A percentile compares a stretch with the other conserved stretches of the same genome.
Evolutionary conservation across 2,888 invertebrate species (phyloP).

Genomic region (Cataglyphis altisquamis): DNA sequence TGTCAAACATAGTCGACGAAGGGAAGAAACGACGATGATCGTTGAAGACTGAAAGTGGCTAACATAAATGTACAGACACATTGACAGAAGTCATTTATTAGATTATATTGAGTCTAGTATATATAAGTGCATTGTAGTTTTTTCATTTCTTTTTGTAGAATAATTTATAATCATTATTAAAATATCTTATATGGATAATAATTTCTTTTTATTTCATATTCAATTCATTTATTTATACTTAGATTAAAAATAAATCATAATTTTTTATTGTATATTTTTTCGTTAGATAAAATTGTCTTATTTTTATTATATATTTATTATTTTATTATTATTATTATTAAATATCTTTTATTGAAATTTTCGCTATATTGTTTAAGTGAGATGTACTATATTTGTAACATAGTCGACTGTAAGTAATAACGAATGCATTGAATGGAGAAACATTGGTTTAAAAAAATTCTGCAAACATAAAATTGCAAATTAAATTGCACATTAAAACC

Average conservation of each 20-base stretch:
- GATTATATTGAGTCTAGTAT: background rate
- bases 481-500: slow-evolving; percentile 32
- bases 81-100: slow-evolving; percentile 60
- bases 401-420: background rate
- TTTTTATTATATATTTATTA: background rate
- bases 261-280: too few relatives aligned
- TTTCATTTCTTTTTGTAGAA: background rate
- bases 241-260: background rate
- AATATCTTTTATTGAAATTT: background rate
- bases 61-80: slow-evolving; percentile 33
- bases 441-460: slow-evolving; percentile 29
- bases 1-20: background rate
- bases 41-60: slow-evolving; percentile 69
- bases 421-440: background rate
- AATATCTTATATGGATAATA: background rate
- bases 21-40: slow-evolving; percentile 30
- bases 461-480: slow-evolving; percentile 33
- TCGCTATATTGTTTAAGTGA: background rate
- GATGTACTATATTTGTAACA: background rate
- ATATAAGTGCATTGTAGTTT: background rate
- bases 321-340: background rate
- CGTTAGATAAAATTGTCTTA: too few relatives aligned
- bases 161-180: background rate
- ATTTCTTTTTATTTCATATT: background rate
- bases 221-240: background rate